Evolutionary conservation across 2,888 invertebrate species (phyloP).

Genomic region (Clepsis dumicolana): DNA sequence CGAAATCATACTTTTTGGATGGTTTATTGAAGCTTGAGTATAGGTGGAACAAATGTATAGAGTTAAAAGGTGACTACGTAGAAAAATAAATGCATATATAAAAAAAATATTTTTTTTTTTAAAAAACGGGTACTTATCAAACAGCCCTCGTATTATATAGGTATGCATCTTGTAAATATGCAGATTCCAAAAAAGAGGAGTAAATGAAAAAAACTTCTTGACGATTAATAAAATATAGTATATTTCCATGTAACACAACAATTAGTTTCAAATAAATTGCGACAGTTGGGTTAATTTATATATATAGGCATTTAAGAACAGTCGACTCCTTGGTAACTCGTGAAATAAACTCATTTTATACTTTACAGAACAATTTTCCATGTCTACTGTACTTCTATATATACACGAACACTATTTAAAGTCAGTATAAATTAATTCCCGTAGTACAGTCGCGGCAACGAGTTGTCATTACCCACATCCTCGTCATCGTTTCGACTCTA

Average conservation of each 20-base stretch:
- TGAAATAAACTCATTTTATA: conserved; percentile 3
- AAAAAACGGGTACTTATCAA: too few relatives aligned
- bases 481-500: conserved; percentile 23
- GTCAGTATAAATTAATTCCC: conserved; percentile 61
- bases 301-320: conserved; percentile 29
- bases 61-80: too few relatives aligned
- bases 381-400: conserved; percentile 8
- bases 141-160: too few relatives aligned
- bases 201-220: conserved; percentile 19
- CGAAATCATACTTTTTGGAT: too few relatives aligned
- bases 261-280: conserved; percentile 33
- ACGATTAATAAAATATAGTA: conserved; percentile 24
- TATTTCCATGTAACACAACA: conserved; percentile 31
- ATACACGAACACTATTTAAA: conserved; percentile 35
- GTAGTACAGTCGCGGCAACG: conserved; percentile 73
- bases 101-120: too few relatives aligned
- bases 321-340: neutral
- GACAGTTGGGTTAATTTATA: conserved; percentile 21
- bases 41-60: too few relatives aligned
- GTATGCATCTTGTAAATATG: neutral
- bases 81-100: too few relatives aligned
- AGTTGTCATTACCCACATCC: conserved; percentile 74
- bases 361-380: neutral
- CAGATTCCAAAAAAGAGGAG: neutral
- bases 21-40: too few relatives aligned